These are phyloP conservation scores for Echinometra lucunter DNA, from an alignment of 53 echinoderm and acorn worm species.

Conservation along the genomic window DNA sequence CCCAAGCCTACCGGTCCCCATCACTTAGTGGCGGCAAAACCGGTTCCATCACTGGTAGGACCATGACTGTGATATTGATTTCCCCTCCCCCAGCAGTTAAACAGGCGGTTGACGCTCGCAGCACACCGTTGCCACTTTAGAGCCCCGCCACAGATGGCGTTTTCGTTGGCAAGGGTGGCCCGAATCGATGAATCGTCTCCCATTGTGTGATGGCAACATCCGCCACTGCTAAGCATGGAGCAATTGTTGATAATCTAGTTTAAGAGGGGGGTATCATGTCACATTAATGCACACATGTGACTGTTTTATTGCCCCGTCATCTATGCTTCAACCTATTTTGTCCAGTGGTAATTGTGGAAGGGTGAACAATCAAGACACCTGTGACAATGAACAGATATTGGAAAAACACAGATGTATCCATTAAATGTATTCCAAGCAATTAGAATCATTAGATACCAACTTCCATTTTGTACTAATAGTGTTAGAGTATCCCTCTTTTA, in stretches of 20 bases:
- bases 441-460: not conserved
- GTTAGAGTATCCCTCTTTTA: not conserved
- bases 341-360: not conserved
- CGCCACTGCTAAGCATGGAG: not conserved
- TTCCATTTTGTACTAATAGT: no score
- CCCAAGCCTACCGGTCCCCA: conserved; percentile 24
- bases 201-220: conserved; percentile 43
- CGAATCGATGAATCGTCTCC: conserved; percentile 35
- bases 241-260: conserved; percentile 13
- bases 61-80: conserved; percentile 48
- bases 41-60: conserved; percentile 25
- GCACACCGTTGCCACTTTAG: conserved; percentile 13
- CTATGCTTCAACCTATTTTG: not conserved
- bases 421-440: not conserved
- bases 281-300: conserved; percentile 10
- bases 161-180: not conserved
- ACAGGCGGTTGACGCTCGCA: conserved; percentile 19
- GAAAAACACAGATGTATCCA: not conserved
- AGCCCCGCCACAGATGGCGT: conserved; percentile 45
- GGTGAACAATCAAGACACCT: no score
- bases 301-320: not conserved
- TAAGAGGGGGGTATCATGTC: not conserved
- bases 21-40: conserved; percentile 52
- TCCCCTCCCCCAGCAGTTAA: conserved; percentile 1
- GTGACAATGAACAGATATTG: not conserved